Percentiles rank a stretch among this genome's conserved stretches.
phyloP scores from a whole-genome alignment of 2,113 vertebrate genomes.

The Burhinus bistriatus region DNA sequence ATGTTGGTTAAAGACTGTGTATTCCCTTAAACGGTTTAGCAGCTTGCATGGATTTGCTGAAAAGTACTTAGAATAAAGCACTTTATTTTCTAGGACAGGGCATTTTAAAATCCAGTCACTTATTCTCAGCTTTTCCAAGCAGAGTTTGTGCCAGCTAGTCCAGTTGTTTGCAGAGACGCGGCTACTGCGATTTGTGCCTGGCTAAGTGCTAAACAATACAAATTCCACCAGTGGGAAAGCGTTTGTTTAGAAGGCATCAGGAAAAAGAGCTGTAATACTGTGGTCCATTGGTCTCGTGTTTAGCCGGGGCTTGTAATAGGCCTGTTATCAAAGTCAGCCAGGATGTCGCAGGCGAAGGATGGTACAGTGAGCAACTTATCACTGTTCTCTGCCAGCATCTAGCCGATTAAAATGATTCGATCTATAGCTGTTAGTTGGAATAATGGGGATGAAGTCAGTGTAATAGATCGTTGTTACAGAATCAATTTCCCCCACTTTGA shows the following conservation, averaged over 20 bases:
- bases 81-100: constrained; percentile 28
- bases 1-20: neutral
- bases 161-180: neutral
- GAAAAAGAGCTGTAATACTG: neutral
- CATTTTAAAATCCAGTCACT: neutral
- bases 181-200: neutral
- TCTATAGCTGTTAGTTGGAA: constrained; percentile 3
- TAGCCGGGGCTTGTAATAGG: neutral
- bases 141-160: neutral
- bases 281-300: neutral
- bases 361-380: neutral
- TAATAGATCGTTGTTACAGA: neutral
- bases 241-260: neutral
- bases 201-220: neutral
- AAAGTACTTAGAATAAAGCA: constrained; percentile 2
- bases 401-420: neutral
- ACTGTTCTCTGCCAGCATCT: neutral
- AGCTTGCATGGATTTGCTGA: neutral
- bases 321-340: neutral
- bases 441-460: neutral
- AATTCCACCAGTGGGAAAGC: neutral
- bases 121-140: neutral
- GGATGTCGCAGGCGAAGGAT: neutral
- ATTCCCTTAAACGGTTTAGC: constrained; percentile 4
- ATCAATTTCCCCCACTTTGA: neutral